Conservation (phyloP, 2,113 vertebrate species). For the Thunnus maccoyii region DNA sequence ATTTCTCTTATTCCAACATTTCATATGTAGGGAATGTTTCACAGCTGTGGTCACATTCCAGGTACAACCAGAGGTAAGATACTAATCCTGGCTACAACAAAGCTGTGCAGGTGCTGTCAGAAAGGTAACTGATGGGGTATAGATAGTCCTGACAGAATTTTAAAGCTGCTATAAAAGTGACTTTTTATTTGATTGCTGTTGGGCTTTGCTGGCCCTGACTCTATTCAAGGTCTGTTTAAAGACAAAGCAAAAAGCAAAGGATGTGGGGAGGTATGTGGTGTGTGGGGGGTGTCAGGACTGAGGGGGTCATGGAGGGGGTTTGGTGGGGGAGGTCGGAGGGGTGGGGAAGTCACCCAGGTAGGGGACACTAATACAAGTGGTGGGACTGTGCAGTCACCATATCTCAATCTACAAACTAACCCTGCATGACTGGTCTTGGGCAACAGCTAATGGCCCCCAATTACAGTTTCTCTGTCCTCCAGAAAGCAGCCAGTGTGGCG, state of each 20-base stretch:
- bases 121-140: slow-evolving; percentile 43
- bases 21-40: neutral
- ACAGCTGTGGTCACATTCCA: neutral
- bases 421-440: slow-evolving; percentile 76
- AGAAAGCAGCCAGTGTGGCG: slow-evolving; percentile 81
- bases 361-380: slow-evolving; percentile 62
- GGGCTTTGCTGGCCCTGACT: slow-evolving; percentile 52
- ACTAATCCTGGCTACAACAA: neutral
- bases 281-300: neutral
- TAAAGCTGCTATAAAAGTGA: slow-evolving; percentile 73
- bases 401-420: slow-evolving; percentile 74
- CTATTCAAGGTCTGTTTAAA: slow-evolving; percentile 70
- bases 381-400: slow-evolving; percentile 79
- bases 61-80: neutral
- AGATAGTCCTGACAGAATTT: slow-evolving; percentile 45
- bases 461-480: slow-evolving; percentile 81
- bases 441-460: slow-evolving; percentile 80
- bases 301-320: slow-evolving; percentile 45
- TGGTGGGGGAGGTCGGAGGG: slow-evolving; percentile 41
- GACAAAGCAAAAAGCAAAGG: slow-evolving; percentile 46
- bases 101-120: slow-evolving; percentile 31
- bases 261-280: neutral
- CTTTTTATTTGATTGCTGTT: slow-evolving; percentile 66
- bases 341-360: slow-evolving; percentile 72
- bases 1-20: neutral